Evolutionary conservation across 2,797 vertebrate species (phyloP).

Genomic region (Sternarchorhynchus goeldii): DNA sequence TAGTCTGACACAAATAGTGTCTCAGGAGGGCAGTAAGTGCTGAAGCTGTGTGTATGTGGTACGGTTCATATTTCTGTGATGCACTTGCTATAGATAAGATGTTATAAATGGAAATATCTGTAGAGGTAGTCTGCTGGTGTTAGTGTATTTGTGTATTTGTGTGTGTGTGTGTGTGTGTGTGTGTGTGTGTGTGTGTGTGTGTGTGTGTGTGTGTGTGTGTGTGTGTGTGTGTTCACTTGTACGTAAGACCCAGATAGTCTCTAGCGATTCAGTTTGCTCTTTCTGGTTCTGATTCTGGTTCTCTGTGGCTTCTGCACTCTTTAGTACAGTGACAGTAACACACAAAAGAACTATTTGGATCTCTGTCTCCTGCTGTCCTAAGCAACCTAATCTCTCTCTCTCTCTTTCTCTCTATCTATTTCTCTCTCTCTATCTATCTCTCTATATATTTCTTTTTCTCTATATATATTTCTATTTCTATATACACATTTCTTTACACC

Average conservation of each 20-base stretch:
- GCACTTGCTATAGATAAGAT: constrained; percentile 10
- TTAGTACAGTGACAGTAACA: constrained; percentile 4
- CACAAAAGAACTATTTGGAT: constrained; percentile 5
- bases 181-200: not conserved
- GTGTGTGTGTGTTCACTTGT: not conserved
- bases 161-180: constrained; percentile 11
- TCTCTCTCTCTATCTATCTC: not conserved
- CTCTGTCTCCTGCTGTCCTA: no score
- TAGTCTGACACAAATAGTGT: constrained; percentile 38
- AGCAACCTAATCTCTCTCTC: not conserved
- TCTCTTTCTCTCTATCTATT: not conserved
- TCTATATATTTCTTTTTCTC: not conserved
- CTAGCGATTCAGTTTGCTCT: constrained; percentile 39
- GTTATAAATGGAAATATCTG: constrained; percentile 29
- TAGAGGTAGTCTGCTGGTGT: constrained; percentile 20
- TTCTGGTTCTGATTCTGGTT: constrained; percentile 23
- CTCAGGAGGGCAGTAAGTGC: constrained; percentile 32
- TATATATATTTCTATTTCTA: no score
- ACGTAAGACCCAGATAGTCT: constrained; percentile 18
- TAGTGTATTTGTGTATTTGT: no score
- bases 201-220: not conserved
- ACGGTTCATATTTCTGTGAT: constrained; percentile 32
- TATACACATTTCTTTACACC: not conserved
- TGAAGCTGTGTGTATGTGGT: constrained; percentile 33
- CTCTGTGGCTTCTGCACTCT: constrained; percentile 15